phyloP scores from a whole-genome alignment of 2,113 vertebrate genomes.

The Tylochromis polylepis region DNA sequence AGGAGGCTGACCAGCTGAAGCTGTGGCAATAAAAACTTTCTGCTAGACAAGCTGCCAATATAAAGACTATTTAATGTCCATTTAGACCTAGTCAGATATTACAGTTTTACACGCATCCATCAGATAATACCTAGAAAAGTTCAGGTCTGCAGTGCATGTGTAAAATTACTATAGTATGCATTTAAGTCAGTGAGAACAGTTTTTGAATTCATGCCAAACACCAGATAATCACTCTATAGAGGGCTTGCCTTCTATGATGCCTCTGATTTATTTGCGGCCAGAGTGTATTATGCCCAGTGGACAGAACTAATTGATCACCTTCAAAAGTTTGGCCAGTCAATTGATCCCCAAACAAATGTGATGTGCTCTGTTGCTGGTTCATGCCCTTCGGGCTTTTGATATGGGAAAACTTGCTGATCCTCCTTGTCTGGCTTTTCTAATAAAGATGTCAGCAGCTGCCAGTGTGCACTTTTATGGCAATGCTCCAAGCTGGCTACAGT shows the following conservation, averaged over 20 bases:
- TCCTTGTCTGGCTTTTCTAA: conserved; percentile 43
- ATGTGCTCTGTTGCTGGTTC: conserved; percentile 19
- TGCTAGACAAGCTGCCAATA: not conserved
- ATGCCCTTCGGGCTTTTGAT: conserved; percentile 21
- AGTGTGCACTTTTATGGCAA: conserved; percentile 31
- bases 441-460: conserved; percentile 57
- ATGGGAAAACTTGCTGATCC: conserved; percentile 33
- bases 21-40: not conserved
- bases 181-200: not conserved
- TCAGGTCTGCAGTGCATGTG: not conserved
- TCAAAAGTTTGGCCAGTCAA: not conserved
- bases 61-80: not conserved
- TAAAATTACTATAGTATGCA: not conserved
- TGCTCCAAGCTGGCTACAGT: conserved; percentile 41
- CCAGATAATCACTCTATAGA: not conserved
- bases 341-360: conserved; percentile 31
- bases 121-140: not conserved
- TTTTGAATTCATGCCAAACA: not conserved
- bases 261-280: not conserved
- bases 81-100: not conserved
- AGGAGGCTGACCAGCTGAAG: not conserved
- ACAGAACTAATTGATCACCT: conserved; percentile 21
- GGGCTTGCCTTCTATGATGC: not conserved
- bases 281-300: not conserved
- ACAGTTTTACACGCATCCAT: not conserved